Evolutionary conservation across 2,797 vertebrate species (phyloP), one percentile per base, ranked within the genome.

Genomic region (Micrastur ruficollis): DNA sequence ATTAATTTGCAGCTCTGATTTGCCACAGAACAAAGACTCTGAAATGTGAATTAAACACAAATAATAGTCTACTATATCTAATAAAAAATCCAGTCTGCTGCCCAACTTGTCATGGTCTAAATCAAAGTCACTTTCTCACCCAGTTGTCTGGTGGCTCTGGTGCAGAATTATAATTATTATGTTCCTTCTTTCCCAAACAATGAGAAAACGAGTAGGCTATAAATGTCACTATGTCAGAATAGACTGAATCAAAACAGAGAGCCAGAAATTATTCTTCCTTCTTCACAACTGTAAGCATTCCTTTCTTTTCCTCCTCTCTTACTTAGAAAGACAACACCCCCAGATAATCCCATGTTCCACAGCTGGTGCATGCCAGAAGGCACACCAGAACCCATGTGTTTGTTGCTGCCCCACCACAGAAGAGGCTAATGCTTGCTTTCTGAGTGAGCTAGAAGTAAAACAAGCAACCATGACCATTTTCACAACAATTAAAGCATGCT

Each of bases 131-230:
- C 62, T 75, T 68, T 83, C 62, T 86, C 32, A 82, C 52, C 31
- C 29, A 78, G 8, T 47, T 81, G 53, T 46, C 68, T 78, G 26
- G 62, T 3, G 1, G 38, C 36, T 81, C 40, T 93, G 84, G 34
- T 81, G n/a, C 36, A 94, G 66, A 91, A 81, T 82, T 80, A 8
- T 46, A 93, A 96, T 91, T 68, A 74, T 71, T 52, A 75, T 21
- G 38, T 68, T 96, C 62, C 94, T 90, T 94, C 65, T 87, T 85
- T 76, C 31, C 32, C 56, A 72, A 90, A 93, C 65, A 94, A 59
- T 66, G 31, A 81, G 74, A 89, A 97, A 95, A 85, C 10, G 53
- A 87, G 46, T 44, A 72, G 22, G 70, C 44, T 87, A 71, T 68
- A 92, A 65, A 85, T 65, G 55, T 94, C 26, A 59, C 38, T 47